These are phyloP conservation scores for Hemiprocne comata DNA, from an alignment of 2,113 vertebrate species.

Conservation along the genomic window DNA sequence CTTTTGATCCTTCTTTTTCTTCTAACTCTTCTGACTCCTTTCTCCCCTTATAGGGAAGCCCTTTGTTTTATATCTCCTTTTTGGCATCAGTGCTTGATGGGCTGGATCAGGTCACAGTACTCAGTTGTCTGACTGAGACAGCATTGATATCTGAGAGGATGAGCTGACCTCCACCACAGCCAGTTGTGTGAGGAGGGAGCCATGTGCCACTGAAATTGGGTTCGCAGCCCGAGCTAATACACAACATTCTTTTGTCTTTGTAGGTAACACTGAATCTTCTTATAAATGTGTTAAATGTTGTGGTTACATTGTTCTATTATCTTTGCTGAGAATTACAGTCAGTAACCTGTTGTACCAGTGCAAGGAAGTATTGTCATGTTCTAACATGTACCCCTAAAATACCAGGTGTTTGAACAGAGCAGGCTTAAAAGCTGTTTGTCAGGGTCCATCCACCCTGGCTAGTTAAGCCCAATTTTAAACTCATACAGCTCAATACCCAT, in stretches of 20 bases:
- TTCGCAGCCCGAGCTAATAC: background rate
- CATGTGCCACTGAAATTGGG: fast-evolving
- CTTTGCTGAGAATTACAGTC: background rate
- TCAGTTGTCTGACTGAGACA: background rate
- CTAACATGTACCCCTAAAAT: background rate
- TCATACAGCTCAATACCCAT: background rate
- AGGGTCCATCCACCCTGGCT: background rate
- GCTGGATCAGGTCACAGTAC: background rate
- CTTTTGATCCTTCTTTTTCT: background rate
- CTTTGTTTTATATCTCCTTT: background rate
- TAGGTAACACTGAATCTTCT: background rate
- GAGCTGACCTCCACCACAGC: background rate
- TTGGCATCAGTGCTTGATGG: background rate
- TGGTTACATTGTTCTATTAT: background rate
- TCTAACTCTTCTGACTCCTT: background rate
- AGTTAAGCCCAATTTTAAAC: background rate
- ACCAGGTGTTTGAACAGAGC: background rate
- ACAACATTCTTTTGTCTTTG: background rate
- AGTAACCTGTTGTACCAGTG: background rate
- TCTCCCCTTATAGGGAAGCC: conserved; percentile 24
- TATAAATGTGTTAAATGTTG: background rate
- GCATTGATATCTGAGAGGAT: background rate
- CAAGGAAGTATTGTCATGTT: background rate
- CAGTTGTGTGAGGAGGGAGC: fast-evolving
- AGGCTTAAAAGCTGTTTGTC: background rate